Evolutionary conservation across 2,113 vertebrate genomes (phyloP), one percentile per base, ranked within the genome.

Genomic region (Xiphias gladius): DNA sequence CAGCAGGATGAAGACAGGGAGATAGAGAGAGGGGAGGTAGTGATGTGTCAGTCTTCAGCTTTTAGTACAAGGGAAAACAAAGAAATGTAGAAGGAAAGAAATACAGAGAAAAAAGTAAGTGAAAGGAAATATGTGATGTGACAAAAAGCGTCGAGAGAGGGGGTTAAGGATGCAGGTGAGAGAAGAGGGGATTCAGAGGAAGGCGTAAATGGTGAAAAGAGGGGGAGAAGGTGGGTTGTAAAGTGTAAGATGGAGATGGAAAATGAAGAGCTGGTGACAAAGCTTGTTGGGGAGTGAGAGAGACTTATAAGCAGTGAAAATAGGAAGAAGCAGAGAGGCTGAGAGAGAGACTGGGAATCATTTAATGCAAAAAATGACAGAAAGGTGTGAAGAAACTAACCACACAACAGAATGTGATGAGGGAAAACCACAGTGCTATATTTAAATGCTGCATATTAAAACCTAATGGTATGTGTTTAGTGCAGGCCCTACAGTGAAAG

Each of bases 41-140:
- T 22, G 58, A 84, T 78, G 80, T 86, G 88, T 90, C 81, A 66
- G 52, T 55, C 54, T 74, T 83, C 83, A n/a, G n/a, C n/a, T n/a
- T 86, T 76, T 50, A 77, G 30, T 46, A n/a, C 63, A 62, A 58
- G 26, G 57, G 69, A 72, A 80, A 78, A 84, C 48, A 62, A 82
- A 73, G 66, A 63, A 71, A 68, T 55, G 43, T 30, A 78, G n/a
- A 79, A 73, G 57, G 59, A 55, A 46, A 39, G 14, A 79, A 68
- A 74, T 52, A 19, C 55, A 43, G 48, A 54, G 24, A 59, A 61
- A 82, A 54, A 78, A 17, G n/a, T 16, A 61, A 71, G 50, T 19
- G 63, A 76, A 57, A 70, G 30, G 41, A 61, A 83, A 77, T 22
- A n/a, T 55, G 63, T 26, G 52, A 84, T 77, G 67, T 59, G 76